Base-by-base conservation (phyloP, 2,888 invertebrate genomes). In the Slavum lentiscoides region DNA sequence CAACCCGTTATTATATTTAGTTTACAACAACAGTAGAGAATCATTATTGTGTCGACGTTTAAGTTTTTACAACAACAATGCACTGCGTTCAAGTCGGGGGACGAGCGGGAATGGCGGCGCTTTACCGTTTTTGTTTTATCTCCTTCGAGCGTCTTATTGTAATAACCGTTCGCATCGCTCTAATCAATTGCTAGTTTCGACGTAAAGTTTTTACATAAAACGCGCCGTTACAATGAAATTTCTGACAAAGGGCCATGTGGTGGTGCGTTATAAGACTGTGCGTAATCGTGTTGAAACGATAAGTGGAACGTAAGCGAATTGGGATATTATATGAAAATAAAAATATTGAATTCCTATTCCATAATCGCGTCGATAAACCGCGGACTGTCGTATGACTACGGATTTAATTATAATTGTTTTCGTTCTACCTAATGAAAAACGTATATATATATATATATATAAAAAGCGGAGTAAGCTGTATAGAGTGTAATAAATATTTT, bases 31-130 rank as follows among this genome's bases (percentile, higher is more conserved):
- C 30, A 8, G 66, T 21, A 2, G n/a, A 53, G 21, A 74, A 37
- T 53, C 64, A 13, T 74, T 30, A 30, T 62, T 64, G 73, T 62
- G 19, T 30, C n/a, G 8, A n/a, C 66, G 55, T 55, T 74, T 39
- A 7, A 74, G 66, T 66, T 74, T 66, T 74, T 64, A 66, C 39
- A 21, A 74, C 39, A 21, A 74, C 55, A 74, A 74, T 66, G 37
- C 21, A 30, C 30, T 21, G 30, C 39, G n/a, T 39, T 62, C 21
- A 39, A 64, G 21, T 17, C 21, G 66, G 7, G 0, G 21, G 55
- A 53, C 39, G 21, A 21, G 15, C 1, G 49, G 13, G 13, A 3
- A 49, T 9, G 49, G 49, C 49, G 49, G 1, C 11, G 11, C 49
- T 49, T 17, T 66, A 13, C 17, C 17, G 39, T 58, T 74, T 74